Evolutionary conservation across 2,113 vertebrate genomes (phyloP).

Genomic region (Myiagra hebetior): DNA sequence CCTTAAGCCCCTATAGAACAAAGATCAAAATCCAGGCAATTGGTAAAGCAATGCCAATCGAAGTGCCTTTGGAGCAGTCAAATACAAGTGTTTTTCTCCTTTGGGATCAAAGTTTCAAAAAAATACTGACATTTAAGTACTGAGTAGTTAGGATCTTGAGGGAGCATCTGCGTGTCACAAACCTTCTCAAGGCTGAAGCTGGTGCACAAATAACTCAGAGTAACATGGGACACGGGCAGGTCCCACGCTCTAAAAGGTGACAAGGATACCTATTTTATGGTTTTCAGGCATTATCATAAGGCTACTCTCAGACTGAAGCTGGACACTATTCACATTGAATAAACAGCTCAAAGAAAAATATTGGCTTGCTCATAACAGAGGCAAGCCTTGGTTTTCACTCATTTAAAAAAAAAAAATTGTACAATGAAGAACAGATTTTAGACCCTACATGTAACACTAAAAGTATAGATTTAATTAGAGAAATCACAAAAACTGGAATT

Average conservation of each 20-base stretch:
- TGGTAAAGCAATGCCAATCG: background rate
- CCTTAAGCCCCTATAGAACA: background rate
- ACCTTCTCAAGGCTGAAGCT: background rate
- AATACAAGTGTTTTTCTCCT: background rate
- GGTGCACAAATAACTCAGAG: background rate
- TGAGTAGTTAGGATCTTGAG: background rate
- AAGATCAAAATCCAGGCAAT: background rate
- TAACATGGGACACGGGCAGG: accelerated
- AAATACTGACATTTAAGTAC: background rate
- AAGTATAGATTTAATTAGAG: background rate
- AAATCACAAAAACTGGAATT: background rate
- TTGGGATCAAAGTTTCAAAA: background rate
- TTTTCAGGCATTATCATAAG: background rate
- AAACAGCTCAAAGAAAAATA: background rate
- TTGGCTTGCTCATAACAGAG: background rate
- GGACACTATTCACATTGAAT: background rate
- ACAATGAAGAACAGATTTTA: background rate
- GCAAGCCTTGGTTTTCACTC: background rate
- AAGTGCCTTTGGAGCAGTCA: background rate
- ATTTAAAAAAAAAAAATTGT: background rate
- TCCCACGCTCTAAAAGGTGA: background rate
- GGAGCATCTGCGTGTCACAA: background rate
- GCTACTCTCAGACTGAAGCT: background rate
- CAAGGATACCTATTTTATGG: background rate
- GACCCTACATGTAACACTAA: background rate